phyloP scores from a whole-genome alignment of 2,113 vertebrate genomes.

The Dermatemys mawii region DNA sequence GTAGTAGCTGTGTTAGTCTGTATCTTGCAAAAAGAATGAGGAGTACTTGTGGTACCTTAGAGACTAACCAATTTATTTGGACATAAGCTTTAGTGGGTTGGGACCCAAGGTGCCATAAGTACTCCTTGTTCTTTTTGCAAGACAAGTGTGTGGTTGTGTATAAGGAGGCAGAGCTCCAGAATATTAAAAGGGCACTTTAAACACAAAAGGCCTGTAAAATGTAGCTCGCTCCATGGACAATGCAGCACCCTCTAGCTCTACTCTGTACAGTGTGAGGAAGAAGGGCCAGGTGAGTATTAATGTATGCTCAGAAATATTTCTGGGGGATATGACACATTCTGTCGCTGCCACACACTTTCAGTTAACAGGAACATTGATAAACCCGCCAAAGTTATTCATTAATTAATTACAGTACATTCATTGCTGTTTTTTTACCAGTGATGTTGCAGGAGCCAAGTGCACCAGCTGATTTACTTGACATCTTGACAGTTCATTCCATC shows the following conservation, averaged over 20 bases:
- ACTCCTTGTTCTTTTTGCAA: no score
- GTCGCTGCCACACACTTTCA: not conserved
- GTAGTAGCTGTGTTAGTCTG: no score
- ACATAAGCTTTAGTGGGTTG: no score
- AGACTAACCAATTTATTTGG: no score
- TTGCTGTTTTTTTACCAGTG: not conserved
- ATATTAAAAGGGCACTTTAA: not conserved
- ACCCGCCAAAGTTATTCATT: not conserved
- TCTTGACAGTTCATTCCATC: not conserved
- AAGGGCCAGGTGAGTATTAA: not conserved
- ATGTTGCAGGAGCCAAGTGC: not conserved
- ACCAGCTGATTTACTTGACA: not conserved
- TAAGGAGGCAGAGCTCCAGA: not conserved
- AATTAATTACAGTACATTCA: not conserved
- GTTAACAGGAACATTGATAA: constrained; percentile 4
- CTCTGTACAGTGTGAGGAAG: not conserved
- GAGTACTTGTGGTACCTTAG: no score
- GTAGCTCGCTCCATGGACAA: not conserved
- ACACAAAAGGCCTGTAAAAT: not conserved
- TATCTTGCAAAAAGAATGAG: no score
- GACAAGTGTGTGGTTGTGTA: not conserved
- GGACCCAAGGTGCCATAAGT: no score
- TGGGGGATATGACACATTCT: not conserved
- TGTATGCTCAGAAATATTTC: not conserved
- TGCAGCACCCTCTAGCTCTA: not conserved